Percentiles rank a stretch among this genome's conserved stretches.
Conservation (phyloP, 1,140 invertebrate genomes). For the Diorhabda sublineata region DNA sequence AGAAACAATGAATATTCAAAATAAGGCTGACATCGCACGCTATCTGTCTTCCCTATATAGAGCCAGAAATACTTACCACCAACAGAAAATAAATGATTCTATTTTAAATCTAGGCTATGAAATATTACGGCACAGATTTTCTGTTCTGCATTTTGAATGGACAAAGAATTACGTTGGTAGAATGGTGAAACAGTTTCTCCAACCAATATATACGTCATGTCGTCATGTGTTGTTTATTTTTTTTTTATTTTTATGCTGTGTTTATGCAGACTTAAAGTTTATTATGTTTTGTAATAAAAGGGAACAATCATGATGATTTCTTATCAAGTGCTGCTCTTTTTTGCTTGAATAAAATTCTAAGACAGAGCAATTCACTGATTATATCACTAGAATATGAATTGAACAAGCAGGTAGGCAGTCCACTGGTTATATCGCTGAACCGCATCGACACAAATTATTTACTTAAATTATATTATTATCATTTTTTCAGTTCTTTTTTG, state of each 20-base stretch:
- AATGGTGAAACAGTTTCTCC: slow-evolving; percentile 11
- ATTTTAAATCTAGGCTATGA: slow-evolving; percentile 5
- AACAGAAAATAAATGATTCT: slow-evolving; percentile 5
- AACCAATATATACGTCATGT: background rate
- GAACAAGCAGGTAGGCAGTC: too few species aligned
- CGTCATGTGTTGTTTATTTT: background rate
- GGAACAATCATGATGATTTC: too few species aligned
- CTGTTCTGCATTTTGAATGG: slow-evolving; percentile 6
- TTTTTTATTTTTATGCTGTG: background rate
- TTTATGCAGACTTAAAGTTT: background rate
- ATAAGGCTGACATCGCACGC: background rate
- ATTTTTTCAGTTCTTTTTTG: too few species aligned
- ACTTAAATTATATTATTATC: too few species aligned
- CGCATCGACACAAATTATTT: too few species aligned
- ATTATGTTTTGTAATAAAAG: too few species aligned
- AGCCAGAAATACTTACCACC: background rate
- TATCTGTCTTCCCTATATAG: slow-evolving; percentile 2
- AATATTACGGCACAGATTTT: slow-evolving; percentile 11
- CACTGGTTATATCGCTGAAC: too few species aligned
- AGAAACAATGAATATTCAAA: slow-evolving; percentile 3
- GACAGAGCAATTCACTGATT: too few species aligned
- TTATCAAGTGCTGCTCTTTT: too few species aligned
- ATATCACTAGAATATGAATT: too few species aligned
- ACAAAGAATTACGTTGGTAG: background rate
- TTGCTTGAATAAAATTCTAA: too few species aligned